Evolutionary conservation across 2,113 vertebrate species (phyloP).

Genomic region (Platichthys stellatus): DNA sequence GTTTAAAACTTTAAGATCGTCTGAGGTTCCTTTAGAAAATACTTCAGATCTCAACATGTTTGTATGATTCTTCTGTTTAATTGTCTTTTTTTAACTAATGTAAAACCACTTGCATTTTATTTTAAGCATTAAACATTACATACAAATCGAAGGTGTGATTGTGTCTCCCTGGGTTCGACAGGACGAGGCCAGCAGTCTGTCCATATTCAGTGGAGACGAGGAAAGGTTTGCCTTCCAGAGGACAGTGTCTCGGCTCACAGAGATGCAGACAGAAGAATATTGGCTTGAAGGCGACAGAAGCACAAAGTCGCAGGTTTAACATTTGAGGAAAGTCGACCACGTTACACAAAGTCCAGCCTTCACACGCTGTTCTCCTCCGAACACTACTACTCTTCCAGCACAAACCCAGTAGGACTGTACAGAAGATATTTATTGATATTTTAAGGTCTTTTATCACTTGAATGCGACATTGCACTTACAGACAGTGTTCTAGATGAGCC

Average conservation of each 20-base stretch:
- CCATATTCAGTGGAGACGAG: constrained; percentile 96
- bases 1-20: too few species aligned
- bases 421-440: constrained; percentile 65
- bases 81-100: neutral
- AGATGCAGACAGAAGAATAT: constrained; percentile 98
- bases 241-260: constrained; percentile 93
- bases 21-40: too few species aligned
- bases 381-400: constrained; percentile 33
- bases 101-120: neutral
- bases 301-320: constrained; percentile 38
- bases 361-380: constrained; percentile 6
- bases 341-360: constrained; percentile 10
- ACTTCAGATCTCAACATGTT: too few species aligned
- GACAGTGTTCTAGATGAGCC: constrained; percentile 31
- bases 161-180: constrained; percentile 49
- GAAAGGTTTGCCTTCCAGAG: constrained; percentile 95
- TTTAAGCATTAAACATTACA: neutral
- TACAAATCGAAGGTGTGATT: neutral
- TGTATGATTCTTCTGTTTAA: too few species aligned
- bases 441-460: constrained; percentile 51
- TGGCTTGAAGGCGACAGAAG: constrained; percentile 93
- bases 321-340: neutral
- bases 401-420: constrained; percentile 24
- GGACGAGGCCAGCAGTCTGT: constrained; percentile 88
- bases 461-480: constrained; percentile 71